These are phyloP conservation scores for Blera fallax DNA, from an alignment of 2,888 invertebrate species.

Conservation along the genomic window DNA sequence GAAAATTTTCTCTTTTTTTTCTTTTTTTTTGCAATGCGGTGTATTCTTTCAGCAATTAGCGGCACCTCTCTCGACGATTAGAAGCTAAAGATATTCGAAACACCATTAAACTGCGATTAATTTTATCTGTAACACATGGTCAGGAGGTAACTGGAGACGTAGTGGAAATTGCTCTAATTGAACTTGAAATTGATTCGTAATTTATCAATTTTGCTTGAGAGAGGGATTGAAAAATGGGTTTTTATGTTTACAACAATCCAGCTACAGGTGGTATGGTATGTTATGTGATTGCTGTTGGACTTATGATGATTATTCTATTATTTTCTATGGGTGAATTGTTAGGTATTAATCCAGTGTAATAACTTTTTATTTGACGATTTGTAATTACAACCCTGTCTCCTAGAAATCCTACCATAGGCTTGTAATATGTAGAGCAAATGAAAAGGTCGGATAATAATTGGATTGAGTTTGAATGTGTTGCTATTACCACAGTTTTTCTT, in stretches of 20 bases:
- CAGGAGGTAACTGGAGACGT: neutral
- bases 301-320: neutral
- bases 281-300: neutral
- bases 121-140: slow-evolving; percentile 6
- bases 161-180: neutral
- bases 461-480: too few relatives aligned
- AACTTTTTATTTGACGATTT: too few relatives aligned
- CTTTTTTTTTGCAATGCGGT: neutral
- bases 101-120: slow-evolving; percentile 30
- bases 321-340: too few relatives aligned
- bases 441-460: too few relatives aligned
- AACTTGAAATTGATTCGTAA: neutral
- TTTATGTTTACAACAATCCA: neutral
- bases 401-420: too few relatives aligned
- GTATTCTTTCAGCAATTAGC: slow-evolving; percentile 20
- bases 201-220: neutral
- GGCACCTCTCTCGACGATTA: slow-evolving; percentile 10
- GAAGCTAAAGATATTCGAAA: slow-evolving; percentile 13
- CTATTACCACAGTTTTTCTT: too few relatives aligned
- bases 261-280: neutral
- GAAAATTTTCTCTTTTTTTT: neutral
- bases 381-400: too few relatives aligned
- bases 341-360: too few relatives aligned
- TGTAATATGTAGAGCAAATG: too few relatives aligned
- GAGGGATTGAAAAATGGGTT: neutral